Evolutionary conservation across 2,113 vertebrate species (phyloP).

Genomic region (Apteryx mantelli): DNA sequence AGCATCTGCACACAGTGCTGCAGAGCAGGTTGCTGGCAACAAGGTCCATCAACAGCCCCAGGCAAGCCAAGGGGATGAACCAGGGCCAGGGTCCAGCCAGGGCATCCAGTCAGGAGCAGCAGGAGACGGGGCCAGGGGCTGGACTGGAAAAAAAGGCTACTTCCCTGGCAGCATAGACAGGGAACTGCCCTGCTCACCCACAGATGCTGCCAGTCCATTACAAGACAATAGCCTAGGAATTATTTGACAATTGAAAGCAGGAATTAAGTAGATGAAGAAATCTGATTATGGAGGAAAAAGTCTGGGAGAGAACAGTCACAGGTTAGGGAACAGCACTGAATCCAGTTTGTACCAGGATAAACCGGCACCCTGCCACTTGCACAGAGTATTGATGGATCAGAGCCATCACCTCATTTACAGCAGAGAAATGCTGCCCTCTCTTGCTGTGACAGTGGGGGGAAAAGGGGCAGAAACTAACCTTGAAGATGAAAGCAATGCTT

Average conservation of each 20-base stretch:
- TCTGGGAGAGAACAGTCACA: background rate
- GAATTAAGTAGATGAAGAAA: background rate
- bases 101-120: too few species aligned
- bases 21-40: too few species aligned
- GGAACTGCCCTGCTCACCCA: background rate
- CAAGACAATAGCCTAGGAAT: background rate
- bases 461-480: background rate
- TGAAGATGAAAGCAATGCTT: background rate
- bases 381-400: background rate
- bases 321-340: background rate
- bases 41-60: too few species aligned
- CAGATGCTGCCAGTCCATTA: background rate
- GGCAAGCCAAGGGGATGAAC: too few species aligned
- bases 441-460: too few species aligned
- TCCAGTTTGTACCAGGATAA: too few species aligned
- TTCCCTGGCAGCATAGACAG: accelerated
- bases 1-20: too few species aligned
- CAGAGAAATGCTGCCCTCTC: too few species aligned
- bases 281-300: background rate
- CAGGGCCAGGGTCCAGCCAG: too few species aligned
- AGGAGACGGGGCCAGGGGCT: background rate
- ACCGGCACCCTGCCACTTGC: background rate
- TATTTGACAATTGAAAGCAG: background rate
- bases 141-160: background rate
- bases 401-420: too few species aligned